These are phyloP conservation scores for Melanotaenia pygmaea DNA, from an alignment of 2,797 vertebrate genomes.

Conservation along the genomic window DNA sequence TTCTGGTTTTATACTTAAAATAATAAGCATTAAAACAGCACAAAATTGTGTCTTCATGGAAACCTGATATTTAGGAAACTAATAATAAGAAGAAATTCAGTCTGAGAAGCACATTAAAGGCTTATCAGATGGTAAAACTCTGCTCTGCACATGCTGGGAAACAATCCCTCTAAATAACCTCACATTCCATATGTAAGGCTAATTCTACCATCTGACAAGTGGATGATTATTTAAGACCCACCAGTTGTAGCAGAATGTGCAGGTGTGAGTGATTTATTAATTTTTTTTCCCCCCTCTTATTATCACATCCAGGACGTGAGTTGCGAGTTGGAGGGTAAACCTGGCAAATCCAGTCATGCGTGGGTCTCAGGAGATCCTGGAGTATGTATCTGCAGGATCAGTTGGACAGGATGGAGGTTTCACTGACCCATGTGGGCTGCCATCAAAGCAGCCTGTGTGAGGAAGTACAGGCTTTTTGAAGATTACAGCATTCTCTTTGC, in stretches of 20 bases:
- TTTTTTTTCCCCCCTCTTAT: neutral
- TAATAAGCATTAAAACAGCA: neutral
- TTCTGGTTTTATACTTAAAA: constrained; percentile 2
- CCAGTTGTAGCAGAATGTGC: neutral
- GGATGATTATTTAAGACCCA: neutral
- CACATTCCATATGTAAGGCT: neutral
- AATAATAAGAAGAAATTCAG: neutral
- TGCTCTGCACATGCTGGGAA: neutral
- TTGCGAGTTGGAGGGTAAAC: constrained; percentile 6
- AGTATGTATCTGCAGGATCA: constrained; percentile 9
- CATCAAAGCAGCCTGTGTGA: neutral
- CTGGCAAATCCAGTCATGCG: constrained; percentile 20
- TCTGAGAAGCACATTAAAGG: neutral
- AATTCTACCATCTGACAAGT: neutral
- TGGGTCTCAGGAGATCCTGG: constrained; percentile 11
- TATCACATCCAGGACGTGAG: constrained; percentile 3
- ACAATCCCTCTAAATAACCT: neutral
- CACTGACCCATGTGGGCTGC: neutral
- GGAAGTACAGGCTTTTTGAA: constrained; percentile 2
- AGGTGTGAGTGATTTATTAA: neutral
- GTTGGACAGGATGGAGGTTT: constrained; percentile 2
- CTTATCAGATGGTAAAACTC: neutral
- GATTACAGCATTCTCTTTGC: neutral
- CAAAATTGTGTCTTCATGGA: neutral
- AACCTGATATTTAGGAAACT: neutral